Base-by-base conservation (phyloP, 2,888 invertebrate species). In the Dolichomitus sp. region DNA sequence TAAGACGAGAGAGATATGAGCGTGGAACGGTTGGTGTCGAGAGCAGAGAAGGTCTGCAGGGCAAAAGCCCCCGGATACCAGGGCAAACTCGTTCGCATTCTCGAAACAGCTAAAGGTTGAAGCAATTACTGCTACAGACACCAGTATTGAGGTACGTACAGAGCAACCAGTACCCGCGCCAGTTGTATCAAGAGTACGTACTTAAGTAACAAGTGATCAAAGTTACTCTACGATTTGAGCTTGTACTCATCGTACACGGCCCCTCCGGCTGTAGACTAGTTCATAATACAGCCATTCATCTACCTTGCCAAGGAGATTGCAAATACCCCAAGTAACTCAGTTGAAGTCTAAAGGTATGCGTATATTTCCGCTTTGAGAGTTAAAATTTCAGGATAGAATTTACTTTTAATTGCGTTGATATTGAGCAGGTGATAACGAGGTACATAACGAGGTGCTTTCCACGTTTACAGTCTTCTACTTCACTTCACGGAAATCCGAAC, bases 81-180 rank as follows among this genome's bases (percentile, higher is more conserved):
- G 72, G 54, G 76, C 52, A 83, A 76, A 83, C 83, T 83, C 80
- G 69, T 83, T 80, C 80, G 83, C 83, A 83, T 83, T 83, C 83
- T 83, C 80, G 54, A 33, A 61, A 9, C 27, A 33, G 68, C 72
- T 72, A 72, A 80, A 80, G 83, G 83, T 83, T 80, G 76, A 69
- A 76, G 80, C 80, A 83, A 83, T 83, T 83, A 83, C 80, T 76
- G 83, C 42, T 59, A 78, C 78, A 54, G 75, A 68, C 72, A 33
- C 40, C 65, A 40, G 45, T n/a, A 69, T 69, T 54, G 54, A 52
- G n/a, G 33, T 52, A 69, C 27, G 57, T 57, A 57, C 45, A 11
- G 2, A 50, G 14, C 68, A n/a, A 9, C 9, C n/a, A 14, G 14
- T 40, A 48, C 59, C 59, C 59, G 59, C 65, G 69, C 52, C 48